Evolutionary conservation across 2,888 invertebrate genomes (phyloP).

Genomic region (Limnephilus auricula): DNA sequence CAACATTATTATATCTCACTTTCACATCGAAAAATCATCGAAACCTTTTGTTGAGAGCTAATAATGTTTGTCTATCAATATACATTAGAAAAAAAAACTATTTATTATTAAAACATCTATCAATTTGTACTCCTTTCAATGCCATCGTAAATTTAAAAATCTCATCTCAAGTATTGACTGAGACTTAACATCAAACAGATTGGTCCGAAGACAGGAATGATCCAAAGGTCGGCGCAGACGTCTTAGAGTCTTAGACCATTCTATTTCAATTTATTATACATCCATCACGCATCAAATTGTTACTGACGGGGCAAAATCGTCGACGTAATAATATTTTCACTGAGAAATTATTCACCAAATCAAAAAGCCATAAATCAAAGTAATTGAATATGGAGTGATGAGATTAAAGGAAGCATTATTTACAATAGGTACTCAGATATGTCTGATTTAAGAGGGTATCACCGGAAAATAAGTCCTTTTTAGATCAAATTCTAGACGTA

Average conservation of each 20-base stretch:
- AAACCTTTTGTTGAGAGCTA: background rate
- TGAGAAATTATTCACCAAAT: slow-evolving; percentile 28
- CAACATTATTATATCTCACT: background rate
- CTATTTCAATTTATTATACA: slow-evolving; percentile 37
- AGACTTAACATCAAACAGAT: slow-evolving; percentile 30
- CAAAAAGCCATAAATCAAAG: slow-evolving; percentile 34
- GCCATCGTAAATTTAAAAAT: background rate
- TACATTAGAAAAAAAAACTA: background rate
- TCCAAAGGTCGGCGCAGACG: background rate
- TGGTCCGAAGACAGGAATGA: background rate
- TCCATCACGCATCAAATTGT: slow-evolving; percentile 27
- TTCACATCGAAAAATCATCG: background rate
- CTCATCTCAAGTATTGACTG: slow-evolving; percentile 2
- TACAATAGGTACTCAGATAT: background rate
- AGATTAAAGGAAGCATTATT: background rate
- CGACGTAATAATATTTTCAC: slow-evolving; percentile 32
- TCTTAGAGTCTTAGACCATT: background rate
- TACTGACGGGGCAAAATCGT: slow-evolving; percentile 28
- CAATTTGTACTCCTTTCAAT: background rate
- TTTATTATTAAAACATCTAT: background rate
- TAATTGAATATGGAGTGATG: slow-evolving; percentile 9
- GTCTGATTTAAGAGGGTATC: slow-evolving; percentile 8
- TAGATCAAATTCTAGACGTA: no score
- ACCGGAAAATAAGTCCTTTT: no score
- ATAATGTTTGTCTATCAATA: background rate